Conservation (phyloP, 2,113 vertebrate genomes). For the Cairina moschata region DNA sequence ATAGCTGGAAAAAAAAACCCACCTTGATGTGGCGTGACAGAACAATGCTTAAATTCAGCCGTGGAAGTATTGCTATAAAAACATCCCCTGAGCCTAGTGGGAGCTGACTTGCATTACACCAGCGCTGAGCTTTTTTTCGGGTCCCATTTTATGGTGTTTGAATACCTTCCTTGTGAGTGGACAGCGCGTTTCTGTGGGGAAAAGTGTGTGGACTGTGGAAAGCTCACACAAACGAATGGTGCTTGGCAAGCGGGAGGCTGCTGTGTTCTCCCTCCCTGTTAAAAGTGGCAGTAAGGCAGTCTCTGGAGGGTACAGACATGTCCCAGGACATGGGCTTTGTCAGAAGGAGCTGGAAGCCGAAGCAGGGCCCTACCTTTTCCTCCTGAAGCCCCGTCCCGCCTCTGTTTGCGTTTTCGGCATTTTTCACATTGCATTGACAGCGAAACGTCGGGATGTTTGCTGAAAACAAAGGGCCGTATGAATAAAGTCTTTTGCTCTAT, state of each 20-base stretch:
- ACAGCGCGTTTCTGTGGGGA: neutral
- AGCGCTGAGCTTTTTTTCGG: neutral
- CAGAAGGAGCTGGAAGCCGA: neutral
- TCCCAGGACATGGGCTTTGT: neutral
- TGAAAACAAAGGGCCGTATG: constrained; percentile 13
- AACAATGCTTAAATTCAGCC: neutral
- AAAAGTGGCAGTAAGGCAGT: neutral
- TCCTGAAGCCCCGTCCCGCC: neutral
- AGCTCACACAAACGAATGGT: neutral
- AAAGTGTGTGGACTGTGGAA: neutral
- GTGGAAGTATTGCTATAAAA: neutral
- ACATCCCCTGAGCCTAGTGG: neutral
- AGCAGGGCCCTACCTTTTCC: neutral
- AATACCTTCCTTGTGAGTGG: neutral
- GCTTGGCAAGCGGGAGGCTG: neutral
- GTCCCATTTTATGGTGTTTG: neutral
- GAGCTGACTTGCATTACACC: neutral
- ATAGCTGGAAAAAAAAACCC: neutral
- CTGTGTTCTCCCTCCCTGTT: neutral
- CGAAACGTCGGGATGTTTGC: constrained; percentile 5
- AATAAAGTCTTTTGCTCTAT: constrained; percentile 15
- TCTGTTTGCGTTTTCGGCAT: constrained; percentile 24
- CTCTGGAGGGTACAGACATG: neutral
- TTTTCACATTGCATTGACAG: neutral
- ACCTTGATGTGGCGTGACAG: accelerated